Base-by-base conservation (phyloP, 2,113 vertebrate species). In the Menura novaehollandiae region DNA sequence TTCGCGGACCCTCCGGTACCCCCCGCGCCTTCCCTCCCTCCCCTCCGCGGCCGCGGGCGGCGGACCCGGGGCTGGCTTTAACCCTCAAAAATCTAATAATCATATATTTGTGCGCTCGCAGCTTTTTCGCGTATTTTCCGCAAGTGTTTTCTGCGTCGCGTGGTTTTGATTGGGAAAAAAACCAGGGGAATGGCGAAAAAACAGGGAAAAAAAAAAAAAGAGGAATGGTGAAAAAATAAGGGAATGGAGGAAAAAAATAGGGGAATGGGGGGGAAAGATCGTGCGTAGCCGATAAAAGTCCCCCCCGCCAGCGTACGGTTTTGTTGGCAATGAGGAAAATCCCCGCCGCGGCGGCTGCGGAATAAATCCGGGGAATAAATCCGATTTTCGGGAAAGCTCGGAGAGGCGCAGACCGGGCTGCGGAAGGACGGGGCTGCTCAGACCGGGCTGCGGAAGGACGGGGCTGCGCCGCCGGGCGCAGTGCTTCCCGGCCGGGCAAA, bases 81-180 rank as follows among this genome's bases (percentile, higher is more conserved):
- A 52, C 5, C 2, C 3, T 26, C 11, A 2, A 9, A 37, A 53
- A 62, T 14, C 28, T 20, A 63, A 18, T 37, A 16, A 10, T 84
- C 2, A 3, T 7, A 2, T 13, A 10, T 72, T 73, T 32, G 5
- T 24, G 16, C 3, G 6, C 15, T 76, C 17, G 59, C 8, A 2
- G 88, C 10, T 64, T 91, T 80, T 91, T 64, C 13, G 51, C 26
- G 0, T 56, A 35, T 41, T 78, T 78, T 55, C 18, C 37, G 8
- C 17, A 3, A 32, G 37, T 59, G 5, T 64, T 94, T 92, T 71
- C 3, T 68, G 33, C 49, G 39, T 63, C 3, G 44, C 30, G 6
- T 46, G 39, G 28, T 12, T 88, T 66, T 67, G 52, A 24, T 58
- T 67, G 4, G 24, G 2, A 35, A 35, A 19, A 33, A 73, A 37